Conservation (phyloP, 2,888 invertebrate genomes). For the Synanthedon myopaeformis region DNA sequence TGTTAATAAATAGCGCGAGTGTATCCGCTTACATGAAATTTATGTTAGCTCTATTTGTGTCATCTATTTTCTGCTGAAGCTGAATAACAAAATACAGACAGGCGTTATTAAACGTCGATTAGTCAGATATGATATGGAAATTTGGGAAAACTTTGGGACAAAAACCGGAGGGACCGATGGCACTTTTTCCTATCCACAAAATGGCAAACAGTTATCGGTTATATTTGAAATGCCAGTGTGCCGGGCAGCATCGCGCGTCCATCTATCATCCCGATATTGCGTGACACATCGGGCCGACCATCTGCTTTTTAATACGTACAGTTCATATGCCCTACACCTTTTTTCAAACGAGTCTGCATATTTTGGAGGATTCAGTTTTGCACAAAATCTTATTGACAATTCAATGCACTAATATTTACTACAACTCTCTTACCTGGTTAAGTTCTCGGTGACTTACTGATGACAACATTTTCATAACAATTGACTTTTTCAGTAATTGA, state of each 20-base stretch:
- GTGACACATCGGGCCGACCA: conserved; percentile 19
- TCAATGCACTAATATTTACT: no score
- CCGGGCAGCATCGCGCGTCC: conserved; percentile 23
- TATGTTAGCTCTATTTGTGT: no score
- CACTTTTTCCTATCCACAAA: background rate
- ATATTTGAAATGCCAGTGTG: conserved; percentile 20
- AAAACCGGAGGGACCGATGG: background rate
- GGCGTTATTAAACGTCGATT: background rate
- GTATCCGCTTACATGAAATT: no score
- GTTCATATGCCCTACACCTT: background rate
- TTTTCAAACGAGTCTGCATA: background rate
- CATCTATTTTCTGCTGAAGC: no score
- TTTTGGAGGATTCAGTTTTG: no score
- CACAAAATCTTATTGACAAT: no score
- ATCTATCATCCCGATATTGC: conserved; percentile 51
- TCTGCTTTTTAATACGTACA: conserved; percentile 11
- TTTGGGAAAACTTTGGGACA: background rate
- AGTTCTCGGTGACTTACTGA: no score
- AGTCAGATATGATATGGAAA: background rate
- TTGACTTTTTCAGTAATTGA: no score
- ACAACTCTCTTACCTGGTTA: no score
- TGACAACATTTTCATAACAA: no score
- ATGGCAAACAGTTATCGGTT: conserved; percentile 1
- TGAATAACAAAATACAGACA: background rate
- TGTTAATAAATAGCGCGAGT: no score